Percentiles rank a stretch among this genome's conserved stretches.
phyloP scores from a whole-genome alignment of 1,140 invertebrate species.

The Drosophila eugracilis region DNA sequence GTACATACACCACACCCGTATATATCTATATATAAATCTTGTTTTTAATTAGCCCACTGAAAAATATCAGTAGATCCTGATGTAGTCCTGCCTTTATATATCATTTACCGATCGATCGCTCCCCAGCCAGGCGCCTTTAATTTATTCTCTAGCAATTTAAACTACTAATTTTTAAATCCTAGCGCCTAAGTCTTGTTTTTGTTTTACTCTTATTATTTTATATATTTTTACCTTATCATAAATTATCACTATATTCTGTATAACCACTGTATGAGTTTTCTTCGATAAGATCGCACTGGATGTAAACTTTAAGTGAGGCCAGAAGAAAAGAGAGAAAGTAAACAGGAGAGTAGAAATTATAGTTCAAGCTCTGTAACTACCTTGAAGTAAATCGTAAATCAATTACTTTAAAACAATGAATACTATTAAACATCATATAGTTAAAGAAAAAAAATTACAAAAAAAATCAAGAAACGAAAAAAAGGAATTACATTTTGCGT shows the following conservation, averaged over 20 bases:
- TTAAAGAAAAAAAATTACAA: slow-evolving; percentile 26
- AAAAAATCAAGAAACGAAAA: slow-evolving; percentile 23
- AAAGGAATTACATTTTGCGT: slow-evolving; percentile 37
- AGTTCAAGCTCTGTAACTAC: slow-evolving; percentile 59
- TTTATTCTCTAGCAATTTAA: slow-evolving; percentile 75
- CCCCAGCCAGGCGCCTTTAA: slow-evolving; percentile 45
- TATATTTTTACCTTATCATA: slow-evolving; percentile 26
- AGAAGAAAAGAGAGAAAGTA: slow-evolving; percentile 10
- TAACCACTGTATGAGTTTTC: slow-evolving; percentile 20
- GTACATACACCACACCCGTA: slow-evolving; percentile 44
- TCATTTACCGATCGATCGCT: slow-evolving; percentile 21
- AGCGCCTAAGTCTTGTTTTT: slow-evolving; percentile 59
- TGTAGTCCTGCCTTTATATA: slow-evolving; percentile 38
- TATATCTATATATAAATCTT: slow-evolving; percentile 39
- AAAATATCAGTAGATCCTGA: slow-evolving; percentile 43
- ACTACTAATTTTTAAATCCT: slow-evolving; percentile 57
- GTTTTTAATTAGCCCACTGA: slow-evolving; percentile 15
- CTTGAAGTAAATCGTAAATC: slow-evolving; percentile 65
- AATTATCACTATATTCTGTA: slow-evolving; percentile 20
- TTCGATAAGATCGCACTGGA: slow-evolving; percentile 17
- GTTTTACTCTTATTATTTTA: slow-evolving; percentile 43
- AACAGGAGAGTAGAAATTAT: slow-evolving; percentile 19
- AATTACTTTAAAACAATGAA: slow-evolving; percentile 44
- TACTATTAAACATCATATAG: slow-evolving; percentile 37
- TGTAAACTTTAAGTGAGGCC: slow-evolving; percentile 23